Evolutionary conservation across 2,797 vertebrate species (phyloP).

Genomic region (Aphelocoma californica): DNA sequence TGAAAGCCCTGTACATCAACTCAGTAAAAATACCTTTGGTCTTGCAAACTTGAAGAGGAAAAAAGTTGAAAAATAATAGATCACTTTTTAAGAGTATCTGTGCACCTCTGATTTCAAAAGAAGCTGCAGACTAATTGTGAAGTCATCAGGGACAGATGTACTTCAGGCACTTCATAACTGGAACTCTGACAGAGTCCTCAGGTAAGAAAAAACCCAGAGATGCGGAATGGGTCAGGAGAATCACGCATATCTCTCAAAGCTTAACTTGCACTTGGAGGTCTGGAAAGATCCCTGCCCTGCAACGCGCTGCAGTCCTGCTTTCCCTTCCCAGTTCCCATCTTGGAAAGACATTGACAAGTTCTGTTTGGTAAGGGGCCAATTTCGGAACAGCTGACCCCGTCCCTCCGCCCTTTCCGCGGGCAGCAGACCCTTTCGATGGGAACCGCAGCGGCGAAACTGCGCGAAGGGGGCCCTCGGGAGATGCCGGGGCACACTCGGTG

Average conservation of each 20-base stretch:
- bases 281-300: background rate
- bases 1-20: background rate
- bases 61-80: background rate
- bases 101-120: background rate
- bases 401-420: accelerated
- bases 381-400: accelerated
- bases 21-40: background rate
- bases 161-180: background rate
- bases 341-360: background rate
- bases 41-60: background rate
- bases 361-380: background rate
- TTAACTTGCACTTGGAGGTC: background rate
- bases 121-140: background rate
- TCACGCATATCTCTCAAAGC: accelerated
- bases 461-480: accelerated
- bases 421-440: accelerated
- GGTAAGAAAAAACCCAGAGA: background rate
- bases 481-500: accelerated
- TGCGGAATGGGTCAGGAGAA: background rate
- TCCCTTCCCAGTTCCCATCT: too few species aligned
- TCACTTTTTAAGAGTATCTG: background rate
- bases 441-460: accelerated
- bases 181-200: background rate
- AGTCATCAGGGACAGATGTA: background rate
- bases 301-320: accelerated